Evolutionary conservation across 2,797 vertebrate genomes (phyloP), one percentile per base, ranked within the genome.

Genomic region (Lepus townsendii): DNA sequence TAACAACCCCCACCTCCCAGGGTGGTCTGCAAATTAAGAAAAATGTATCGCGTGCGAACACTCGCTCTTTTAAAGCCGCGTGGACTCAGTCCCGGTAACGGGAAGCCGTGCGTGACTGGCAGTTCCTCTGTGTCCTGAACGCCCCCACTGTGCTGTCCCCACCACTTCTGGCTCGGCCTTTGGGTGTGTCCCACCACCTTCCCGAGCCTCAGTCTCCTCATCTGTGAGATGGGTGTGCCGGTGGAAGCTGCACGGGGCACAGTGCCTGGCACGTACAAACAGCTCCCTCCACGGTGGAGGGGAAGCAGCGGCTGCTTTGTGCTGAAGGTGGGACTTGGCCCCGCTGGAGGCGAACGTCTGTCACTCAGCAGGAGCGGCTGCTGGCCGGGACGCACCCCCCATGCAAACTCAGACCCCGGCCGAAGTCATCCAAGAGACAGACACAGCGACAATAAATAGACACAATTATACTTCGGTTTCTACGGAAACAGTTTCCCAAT

Each of bases 401-500:
- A 0, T 16, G 65, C 7, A 11, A 66, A 47, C 20, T 0, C 35
- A 24, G 83, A 65, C 66, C 32, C 0, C 76, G 60, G 3, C 79
- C 69, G 3, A 16, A 62, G 42, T 78, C 30, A 94, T 3, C 69
- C 68, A 83, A 94, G 76, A 96, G 62, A 27, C 71, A 88, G 57
- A 2, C n/a, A 2, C n/a, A 63, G 87, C 93, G 76, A 38, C 73
- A 80, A 90, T 83, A 92, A 68, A 52, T 71, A 72, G 32, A 69
- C 77, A 86, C 79, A 93, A 68, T 47, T 68, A 62, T 26, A 65
- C 82, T 63, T 84, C 47, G 78, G 92, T 96, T 96, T 90, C 96
- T 65, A 90, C 88, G 93, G 94, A 90, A 84, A 90, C 66, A 65
- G 68, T 94, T 66, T 97, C 62, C 95, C 85, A 66, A 91, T 95